Evolutionary conservation across 1,140 invertebrate species (phyloP).

Genomic region (Teleogryllus occipitalis): DNA sequence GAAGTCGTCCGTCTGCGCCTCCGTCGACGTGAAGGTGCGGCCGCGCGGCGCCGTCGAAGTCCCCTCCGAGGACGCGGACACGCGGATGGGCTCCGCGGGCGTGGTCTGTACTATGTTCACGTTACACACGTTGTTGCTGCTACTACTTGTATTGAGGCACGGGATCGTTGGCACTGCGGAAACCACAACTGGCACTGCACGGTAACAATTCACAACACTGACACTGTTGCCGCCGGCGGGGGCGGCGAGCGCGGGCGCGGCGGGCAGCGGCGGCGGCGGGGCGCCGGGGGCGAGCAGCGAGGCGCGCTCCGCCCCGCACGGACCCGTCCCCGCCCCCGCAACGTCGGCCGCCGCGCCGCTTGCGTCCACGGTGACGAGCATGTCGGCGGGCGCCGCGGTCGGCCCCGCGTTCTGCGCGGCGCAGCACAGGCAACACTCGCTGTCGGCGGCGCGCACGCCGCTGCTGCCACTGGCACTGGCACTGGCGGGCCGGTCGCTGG

Average conservation of each 20-base stretch:
- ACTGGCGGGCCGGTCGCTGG: not conserved
- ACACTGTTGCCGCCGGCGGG: conserved; percentile 11
- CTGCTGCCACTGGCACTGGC: conserved; percentile 2
- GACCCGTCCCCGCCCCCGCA: too few species aligned
- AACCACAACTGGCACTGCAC: conserved; percentile 22
- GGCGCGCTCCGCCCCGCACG: too few species aligned
- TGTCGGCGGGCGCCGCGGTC: too few species aligned
- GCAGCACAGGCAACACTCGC: too few species aligned
- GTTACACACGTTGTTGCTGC: conserved; percentile 22
- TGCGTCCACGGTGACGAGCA: too few species aligned
- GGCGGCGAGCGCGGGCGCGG: not conserved
- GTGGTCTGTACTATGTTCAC: conserved; percentile 13
- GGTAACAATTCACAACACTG: conserved; percentile 24
- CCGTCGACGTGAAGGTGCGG: conserved; percentile 32
- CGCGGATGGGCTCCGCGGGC: not conserved
- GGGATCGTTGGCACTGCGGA: conserved; percentile 24
- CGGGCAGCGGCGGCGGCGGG: not conserved
- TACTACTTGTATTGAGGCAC: conserved; percentile 19
- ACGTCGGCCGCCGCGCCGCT: too few species aligned
- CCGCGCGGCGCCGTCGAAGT: conserved; percentile 16
- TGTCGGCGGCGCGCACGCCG: not conserved
- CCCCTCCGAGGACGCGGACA: conserved; percentile 8
- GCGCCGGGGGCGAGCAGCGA: not conserved
- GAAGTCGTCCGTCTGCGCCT: conserved; percentile 34
- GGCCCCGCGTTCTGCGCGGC: too few species aligned